Evolutionary conservation across 2,797 vertebrate genomes (phyloP).

Genomic region (Lepus oiostolus): DNA sequence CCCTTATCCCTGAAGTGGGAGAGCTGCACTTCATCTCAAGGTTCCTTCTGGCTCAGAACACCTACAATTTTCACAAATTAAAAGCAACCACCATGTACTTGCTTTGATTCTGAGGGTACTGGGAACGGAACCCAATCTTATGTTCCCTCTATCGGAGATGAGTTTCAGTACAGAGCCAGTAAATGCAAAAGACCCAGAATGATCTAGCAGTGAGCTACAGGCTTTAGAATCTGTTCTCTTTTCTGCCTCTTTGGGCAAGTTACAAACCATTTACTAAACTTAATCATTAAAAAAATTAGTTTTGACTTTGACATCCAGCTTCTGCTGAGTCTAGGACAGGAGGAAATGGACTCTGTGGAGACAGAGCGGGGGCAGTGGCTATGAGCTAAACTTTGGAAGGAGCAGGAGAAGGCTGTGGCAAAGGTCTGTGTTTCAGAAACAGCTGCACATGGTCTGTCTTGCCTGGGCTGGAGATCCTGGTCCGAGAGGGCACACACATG

Average conservation of each 20-base stretch:
- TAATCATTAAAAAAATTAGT: conserved; percentile 27
- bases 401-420: neutral
- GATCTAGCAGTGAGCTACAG: neutral
- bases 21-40: conserved; percentile 21
- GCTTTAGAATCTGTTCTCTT: neutral
- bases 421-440: conserved; percentile 42
- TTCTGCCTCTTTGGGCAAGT: conserved; percentile 31
- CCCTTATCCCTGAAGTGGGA: neutral
- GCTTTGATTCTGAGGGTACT: neutral
- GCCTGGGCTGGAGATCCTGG: neutral
- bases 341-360: neutral
- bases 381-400: neutral
- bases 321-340: neutral
- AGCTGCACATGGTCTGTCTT: neutral
- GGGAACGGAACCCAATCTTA: neutral
- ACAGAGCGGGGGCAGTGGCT: neutral
- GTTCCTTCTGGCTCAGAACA: conserved; percentile 45
- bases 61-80: conserved; percentile 39
- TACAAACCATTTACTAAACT: conserved; percentile 43
- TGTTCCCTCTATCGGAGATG: neutral
- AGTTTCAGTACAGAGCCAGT: neutral
- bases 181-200: neutral
- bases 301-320: conserved; percentile 37
- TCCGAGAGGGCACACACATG: neutral
- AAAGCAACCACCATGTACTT: neutral